phyloP scores from a whole-genome alignment of 1,140 invertebrate genomes.

The Melipona quadrifasciata region DNA sequence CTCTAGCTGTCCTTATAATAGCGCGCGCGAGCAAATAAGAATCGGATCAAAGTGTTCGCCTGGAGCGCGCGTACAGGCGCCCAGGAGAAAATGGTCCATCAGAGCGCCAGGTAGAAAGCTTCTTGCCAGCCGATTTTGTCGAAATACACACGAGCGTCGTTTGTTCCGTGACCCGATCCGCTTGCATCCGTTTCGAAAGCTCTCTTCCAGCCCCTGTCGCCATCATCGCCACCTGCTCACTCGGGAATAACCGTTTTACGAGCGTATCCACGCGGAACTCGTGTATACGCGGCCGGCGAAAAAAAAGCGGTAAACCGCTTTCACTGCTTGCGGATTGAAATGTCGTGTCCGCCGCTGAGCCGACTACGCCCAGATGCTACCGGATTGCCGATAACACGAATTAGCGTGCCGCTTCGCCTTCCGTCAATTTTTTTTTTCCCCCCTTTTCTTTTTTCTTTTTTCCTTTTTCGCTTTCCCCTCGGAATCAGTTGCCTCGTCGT shows the following conservation, averaged over 20 bases:
- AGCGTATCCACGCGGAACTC: conserved; percentile 61
- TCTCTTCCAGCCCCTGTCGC: conserved; percentile 40
- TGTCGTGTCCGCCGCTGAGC: conserved; percentile 58
- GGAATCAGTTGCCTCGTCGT: conserved; percentile 16
- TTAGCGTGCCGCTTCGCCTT: conserved; percentile 53
- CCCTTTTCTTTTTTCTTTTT: no score
- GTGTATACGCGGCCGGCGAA: conserved; percentile 54
- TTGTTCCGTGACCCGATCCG: conserved; percentile 31
- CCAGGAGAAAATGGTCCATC: conserved; percentile 14
- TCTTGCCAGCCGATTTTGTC: conserved; percentile 48
- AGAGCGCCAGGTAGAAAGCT: conserved; percentile 4
- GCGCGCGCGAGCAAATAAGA: background rate
- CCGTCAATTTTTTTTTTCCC: conserved; percentile 6
- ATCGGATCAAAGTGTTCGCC: background rate
- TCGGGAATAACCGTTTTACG: conserved; percentile 67
- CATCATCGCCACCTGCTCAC: conserved; percentile 63
- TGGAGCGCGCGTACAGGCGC: conserved; percentile 16
- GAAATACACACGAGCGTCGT: conserved; percentile 10
- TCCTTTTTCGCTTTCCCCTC: background rate
- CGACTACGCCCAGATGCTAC: conserved; percentile 53
- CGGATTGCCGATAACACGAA: conserved; percentile 60
- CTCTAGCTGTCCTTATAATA: no score
- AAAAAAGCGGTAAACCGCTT: conserved; percentile 66
- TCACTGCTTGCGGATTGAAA: conserved; percentile 66
- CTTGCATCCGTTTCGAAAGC: conserved; percentile 38